phyloP scores from a whole-genome alignment of 2,888 invertebrate genomes.

The Cecidostiba fungosa region DNA sequence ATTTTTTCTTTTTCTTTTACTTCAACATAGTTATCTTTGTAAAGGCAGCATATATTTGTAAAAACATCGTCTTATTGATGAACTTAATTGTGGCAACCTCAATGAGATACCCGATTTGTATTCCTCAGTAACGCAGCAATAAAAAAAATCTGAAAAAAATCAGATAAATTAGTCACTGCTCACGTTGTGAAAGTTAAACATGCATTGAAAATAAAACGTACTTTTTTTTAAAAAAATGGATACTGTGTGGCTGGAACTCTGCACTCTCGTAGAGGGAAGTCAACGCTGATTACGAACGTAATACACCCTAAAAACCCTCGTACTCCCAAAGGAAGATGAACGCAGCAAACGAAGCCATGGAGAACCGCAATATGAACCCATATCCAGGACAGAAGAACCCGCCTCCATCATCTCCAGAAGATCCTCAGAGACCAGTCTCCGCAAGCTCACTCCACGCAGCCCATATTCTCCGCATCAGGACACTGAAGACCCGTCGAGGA shows the following conservation, averaged over 20 bases:
- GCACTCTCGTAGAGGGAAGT: conserved; percentile 56
- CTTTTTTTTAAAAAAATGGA: conserved; percentile 19
- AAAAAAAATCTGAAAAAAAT: conserved; percentile 19
- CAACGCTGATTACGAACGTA: not conserved
- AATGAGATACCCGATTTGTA: no score
- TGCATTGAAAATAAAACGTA: not conserved
- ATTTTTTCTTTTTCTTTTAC: conserved; percentile 20
- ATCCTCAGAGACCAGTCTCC: conserved; percentile 56
- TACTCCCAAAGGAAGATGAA: conserved; percentile 54
- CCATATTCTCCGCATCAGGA: conserved; percentile 58
- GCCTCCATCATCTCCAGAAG: conserved; percentile 53
- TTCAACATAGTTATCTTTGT: conserved; percentile 1
- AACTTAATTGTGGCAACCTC: no score
- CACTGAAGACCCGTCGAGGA: conserved; percentile 63
- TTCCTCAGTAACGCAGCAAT: not conserved
- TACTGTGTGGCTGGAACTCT: conserved; percentile 73
- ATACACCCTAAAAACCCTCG: conserved; percentile 19
- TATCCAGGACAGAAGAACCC: not conserved
- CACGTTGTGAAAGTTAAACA: not conserved
- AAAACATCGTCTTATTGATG: no score
- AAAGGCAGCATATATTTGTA: not conserved
- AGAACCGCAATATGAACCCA: conserved; percentile 19
- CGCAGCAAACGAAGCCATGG: not conserved
- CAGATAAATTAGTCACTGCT: not conserved
- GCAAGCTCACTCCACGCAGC: conserved; percentile 56